A percentile compares a stretch with the other conserved stretches of the same genome.
Conservation (phyloP, 64 coral and sea anemone genomes). For the Acropora yongei region DNA sequence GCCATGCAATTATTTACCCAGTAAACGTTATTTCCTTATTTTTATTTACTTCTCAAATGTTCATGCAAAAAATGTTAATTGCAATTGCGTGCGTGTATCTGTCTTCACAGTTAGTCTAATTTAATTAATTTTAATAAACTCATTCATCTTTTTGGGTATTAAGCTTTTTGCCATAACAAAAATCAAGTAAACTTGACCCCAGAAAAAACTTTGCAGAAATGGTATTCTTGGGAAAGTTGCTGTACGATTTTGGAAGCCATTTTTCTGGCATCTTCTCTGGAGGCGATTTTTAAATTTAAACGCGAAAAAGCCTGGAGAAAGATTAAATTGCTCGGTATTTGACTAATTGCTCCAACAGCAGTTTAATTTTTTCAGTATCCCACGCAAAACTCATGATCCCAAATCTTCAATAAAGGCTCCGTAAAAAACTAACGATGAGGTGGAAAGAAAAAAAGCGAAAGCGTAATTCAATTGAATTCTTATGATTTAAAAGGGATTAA, state of each 20-base stretch:
- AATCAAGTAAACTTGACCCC: neutral
- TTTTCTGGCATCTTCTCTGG: neutral
- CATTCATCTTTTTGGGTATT: neutral
- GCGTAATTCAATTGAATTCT: too few species aligned
- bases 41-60: too few species aligned
- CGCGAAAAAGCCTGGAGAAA: conserved; percentile 5
- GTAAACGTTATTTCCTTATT: too few species aligned
- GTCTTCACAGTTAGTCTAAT: too few species aligned
- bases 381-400: conserved; percentile 1
- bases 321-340: conserved; percentile 17
- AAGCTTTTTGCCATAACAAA: neutral
- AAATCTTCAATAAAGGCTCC: neutral
- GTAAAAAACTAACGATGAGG: too few species aligned
- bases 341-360: conserved; percentile 30
- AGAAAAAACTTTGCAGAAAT: neutral
- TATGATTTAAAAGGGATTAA: neutral
- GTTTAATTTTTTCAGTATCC: conserved; percentile 32
- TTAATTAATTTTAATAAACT: conserved; percentile 7
- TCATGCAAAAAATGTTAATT: neutral
- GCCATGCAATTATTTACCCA: too few species aligned
- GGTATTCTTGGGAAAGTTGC: neutral
- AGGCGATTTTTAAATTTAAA: conserved; percentile 12
- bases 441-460: too few species aligned
- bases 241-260: neutral
- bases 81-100: neutral